Conservation (phyloP, 2,797 vertebrate species). For the Hozukius guyotensis region DNA sequence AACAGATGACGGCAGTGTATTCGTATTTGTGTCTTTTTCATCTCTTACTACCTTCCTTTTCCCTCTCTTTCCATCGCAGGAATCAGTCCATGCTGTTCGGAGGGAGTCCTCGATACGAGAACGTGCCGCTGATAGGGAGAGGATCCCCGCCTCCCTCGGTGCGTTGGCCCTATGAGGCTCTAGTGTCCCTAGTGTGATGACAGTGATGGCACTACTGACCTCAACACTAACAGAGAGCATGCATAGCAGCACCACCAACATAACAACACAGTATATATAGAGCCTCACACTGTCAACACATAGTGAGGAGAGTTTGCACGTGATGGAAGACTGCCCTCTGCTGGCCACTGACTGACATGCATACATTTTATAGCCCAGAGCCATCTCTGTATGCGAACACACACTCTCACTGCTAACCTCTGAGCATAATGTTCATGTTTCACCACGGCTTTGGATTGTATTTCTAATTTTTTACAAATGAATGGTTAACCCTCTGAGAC, state of each 20-base stretch:
- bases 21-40: background rate
- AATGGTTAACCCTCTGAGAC: background rate
- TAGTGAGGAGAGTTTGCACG: conserved; percentile 1
- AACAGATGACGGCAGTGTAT: background rate
- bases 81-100: conserved; percentile 96
- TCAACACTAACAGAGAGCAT: conserved; percentile 39
- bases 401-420: background rate
- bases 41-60: conserved; percentile 29
- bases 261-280: background rate
- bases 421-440: background rate
- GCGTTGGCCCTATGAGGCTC: conserved; percentile 73
- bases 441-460: background rate
- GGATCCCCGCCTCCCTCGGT: conserved; percentile 97
- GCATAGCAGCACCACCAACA: conserved; percentile 7
- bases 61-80: conserved; percentile 76
- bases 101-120: conserved; percentile 95
- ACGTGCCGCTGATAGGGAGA: conserved; percentile 94
- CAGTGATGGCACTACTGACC: conserved; percentile 35
- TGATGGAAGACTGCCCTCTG: conserved; percentile 78
- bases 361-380: background rate
- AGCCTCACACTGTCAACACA: background rate
- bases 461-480: conserved; percentile 5
- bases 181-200: conserved; percentile 72
- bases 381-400: background rate
- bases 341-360: conserved; percentile 55